Percentiles rank a stretch among this genome's conserved stretches.
Evolutionary conservation across 1,140 invertebrate species (phyloP).

Genomic region (Meloidogyne hapla): DNA sequence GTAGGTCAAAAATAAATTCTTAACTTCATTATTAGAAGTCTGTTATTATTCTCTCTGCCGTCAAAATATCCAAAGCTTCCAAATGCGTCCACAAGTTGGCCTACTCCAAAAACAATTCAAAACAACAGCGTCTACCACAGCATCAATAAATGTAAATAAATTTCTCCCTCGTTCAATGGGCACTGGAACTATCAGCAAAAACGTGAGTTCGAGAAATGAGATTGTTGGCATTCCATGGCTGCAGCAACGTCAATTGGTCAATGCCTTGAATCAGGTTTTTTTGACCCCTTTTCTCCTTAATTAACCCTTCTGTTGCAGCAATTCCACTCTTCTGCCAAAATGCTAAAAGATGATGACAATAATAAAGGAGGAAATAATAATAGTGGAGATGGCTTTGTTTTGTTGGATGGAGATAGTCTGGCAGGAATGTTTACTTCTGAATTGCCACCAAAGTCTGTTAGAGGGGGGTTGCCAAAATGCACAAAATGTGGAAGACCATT

Average conservation of each 20-base stretch:
- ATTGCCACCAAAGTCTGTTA: background rate
- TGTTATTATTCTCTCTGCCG: background rate
- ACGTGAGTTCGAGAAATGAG: too few relatives aligned
- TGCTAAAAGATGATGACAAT: conserved; percentile 15
- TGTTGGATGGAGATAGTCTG: background rate
- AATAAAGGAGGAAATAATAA: background rate
- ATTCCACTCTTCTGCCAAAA: background rate
- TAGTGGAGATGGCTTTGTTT: conserved; percentile 13
- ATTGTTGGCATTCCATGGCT: too few relatives aligned
- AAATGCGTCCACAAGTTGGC: conserved; percentile 15
- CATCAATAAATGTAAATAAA: too few relatives aligned
- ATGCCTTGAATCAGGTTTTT: too few relatives aligned
- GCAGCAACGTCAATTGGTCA: too few relatives aligned
- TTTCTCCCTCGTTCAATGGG: too few relatives aligned
- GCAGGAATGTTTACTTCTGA: background rate
- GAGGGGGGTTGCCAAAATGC: conserved; percentile 10
- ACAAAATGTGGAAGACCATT: conserved; percentile 32
- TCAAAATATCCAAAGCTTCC: background rate
- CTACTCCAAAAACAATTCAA: conserved; percentile 19
- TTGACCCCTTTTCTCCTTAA: too few relatives aligned
- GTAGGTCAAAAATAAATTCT: background rate
- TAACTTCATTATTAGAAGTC: background rate
- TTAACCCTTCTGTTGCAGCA: background rate
- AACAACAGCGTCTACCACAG: background rate
- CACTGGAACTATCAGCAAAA: too few relatives aligned